Evolutionary conservation across 2,797 vertebrate genomes (phyloP).

Genomic region (Gymnocypris eckloni): DNA sequence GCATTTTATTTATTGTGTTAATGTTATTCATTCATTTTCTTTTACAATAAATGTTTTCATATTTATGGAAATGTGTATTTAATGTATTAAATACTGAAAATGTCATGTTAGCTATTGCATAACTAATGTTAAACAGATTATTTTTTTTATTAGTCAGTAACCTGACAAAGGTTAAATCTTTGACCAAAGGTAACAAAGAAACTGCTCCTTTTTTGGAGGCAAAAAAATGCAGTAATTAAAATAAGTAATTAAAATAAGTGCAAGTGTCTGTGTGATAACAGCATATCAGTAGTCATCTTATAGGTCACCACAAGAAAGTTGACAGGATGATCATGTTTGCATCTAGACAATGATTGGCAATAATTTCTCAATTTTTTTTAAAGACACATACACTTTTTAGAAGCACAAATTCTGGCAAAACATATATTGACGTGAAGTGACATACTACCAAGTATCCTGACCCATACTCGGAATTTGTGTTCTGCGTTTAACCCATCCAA

Average conservation of each 20-base stretch:
- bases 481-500: too few species aligned
- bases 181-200: neutral
- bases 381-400: neutral
- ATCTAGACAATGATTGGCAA: neutral
- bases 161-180: neutral
- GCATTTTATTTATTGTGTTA: neutral
- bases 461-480: too few species aligned
- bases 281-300: neutral
- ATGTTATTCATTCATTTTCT: neutral
- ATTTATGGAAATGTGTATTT: neutral
- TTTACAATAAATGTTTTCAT: neutral
- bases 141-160: neutral
- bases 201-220: neutral
- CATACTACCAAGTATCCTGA: too few species aligned
- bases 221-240: conserved; percentile 1
- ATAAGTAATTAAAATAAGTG: neutral
- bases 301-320: neutral
- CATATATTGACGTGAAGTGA: neutral
- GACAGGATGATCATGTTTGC: neutral
- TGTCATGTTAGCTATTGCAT: conserved; percentile 3
- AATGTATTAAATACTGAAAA: neutral
- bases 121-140: neutral
- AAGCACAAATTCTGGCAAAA: neutral
- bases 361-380: neutral
- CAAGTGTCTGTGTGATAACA: neutral